Evolutionary conservation across 2,113 vertebrate genomes (phyloP).

Genomic region (Rattus rattus): DNA sequence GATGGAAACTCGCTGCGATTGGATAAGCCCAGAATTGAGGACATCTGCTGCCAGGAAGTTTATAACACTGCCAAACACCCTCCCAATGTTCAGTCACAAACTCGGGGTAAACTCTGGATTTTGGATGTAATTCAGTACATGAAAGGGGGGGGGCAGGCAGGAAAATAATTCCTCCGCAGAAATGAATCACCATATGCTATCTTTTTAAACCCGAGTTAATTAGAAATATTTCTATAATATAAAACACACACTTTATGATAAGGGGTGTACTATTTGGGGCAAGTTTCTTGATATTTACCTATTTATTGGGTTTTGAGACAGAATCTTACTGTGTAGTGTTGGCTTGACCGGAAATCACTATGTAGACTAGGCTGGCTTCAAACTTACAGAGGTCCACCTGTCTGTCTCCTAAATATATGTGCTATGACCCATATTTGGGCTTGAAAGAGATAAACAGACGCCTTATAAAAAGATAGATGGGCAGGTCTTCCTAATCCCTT

Average conservation of each 20-base stretch:
- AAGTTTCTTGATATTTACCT: neutral
- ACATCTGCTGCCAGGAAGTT: conserved; percentile 12
- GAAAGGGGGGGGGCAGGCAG: neutral
- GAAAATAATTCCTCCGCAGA: conserved; percentile 21
- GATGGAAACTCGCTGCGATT: neutral
- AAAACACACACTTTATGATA: neutral
- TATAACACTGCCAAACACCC: neutral
- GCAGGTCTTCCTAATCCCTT: neutral
- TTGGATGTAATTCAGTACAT: conserved; percentile 33
- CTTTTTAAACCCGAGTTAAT: conserved; percentile 20
- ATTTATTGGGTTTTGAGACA: neutral
- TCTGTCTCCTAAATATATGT: neutral
- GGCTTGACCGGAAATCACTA: neutral
- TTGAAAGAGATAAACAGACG: neutral
- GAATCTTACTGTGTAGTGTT: neutral
- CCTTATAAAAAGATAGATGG: neutral
- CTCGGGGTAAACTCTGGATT: neutral
- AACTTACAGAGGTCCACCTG: neutral
- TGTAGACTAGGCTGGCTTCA: neutral
- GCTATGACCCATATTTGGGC: neutral
- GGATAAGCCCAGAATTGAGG: conserved; percentile 6
- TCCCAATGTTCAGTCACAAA: neutral
- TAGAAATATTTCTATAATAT: conserved; percentile 46
- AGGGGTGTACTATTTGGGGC: neutral
- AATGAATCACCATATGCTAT: neutral